A percentile compares a stretch with the other conserved stretches of the same genome.
phyloP scores from a whole-genome alignment of 2,113 vertebrate genomes.

The Varanus salvator region DNA sequence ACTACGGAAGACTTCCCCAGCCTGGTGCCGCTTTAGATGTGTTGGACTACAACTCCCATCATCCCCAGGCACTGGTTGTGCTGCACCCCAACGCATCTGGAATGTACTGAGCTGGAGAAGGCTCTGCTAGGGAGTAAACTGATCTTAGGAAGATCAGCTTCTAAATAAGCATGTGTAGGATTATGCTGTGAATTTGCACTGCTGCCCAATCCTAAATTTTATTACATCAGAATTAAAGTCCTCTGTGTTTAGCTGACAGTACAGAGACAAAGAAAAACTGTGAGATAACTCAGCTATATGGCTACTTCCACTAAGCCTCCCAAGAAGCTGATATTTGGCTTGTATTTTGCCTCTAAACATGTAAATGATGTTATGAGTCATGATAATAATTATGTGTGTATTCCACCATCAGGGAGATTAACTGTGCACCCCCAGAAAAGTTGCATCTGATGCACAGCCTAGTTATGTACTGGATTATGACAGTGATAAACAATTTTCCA shows the following conservation, averaged over 20 bases:
- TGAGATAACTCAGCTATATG: background rate
- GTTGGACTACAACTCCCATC: too few species aligned
- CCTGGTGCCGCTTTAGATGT: too few species aligned
- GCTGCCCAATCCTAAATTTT: background rate
- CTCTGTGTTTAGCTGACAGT: background rate
- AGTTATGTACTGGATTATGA: background rate
- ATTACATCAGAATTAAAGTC: background rate
- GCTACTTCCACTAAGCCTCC: background rate
- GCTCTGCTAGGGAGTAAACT: background rate
- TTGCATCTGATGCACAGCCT: background rate
- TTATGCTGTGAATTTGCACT: background rate
- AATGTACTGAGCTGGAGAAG: too few species aligned
- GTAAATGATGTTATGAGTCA: background rate
- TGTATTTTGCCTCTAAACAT: background rate
- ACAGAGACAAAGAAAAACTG: background rate
- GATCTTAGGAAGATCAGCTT: background rate
- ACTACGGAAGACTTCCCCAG: background rate
- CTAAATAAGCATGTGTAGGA: background rate
- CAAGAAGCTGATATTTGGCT: background rate
- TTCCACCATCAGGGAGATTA: background rate
- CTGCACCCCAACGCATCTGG: too few species aligned
- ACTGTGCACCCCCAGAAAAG: background rate
- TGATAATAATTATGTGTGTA: background rate
- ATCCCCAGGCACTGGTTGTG: too few species aligned
- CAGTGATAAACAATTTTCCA: slow-evolving; percentile 7